Evolutionary conservation across 2,888 invertebrate species (phyloP).

Genomic region (Tanytarsus gracilentus): DNA sequence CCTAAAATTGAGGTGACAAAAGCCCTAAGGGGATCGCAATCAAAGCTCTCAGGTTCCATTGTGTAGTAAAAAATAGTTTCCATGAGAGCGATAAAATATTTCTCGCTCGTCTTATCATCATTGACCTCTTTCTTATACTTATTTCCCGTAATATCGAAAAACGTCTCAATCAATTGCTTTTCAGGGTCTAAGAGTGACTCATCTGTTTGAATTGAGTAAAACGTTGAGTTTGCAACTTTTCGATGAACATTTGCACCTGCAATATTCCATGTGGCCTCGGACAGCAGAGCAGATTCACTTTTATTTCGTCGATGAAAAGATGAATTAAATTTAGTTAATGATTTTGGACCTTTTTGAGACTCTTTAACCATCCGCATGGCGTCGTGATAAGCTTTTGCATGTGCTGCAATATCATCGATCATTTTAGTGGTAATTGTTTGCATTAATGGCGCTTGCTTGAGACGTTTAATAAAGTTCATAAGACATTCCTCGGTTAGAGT

Average conservation of each 20-base stretch:
- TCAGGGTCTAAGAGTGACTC: slow-evolving; percentile 32
- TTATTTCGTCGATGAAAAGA: slow-evolving; percentile 58
- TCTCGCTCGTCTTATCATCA: slow-evolving; percentile 32
- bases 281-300: slow-evolving; percentile 65
- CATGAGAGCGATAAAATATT: slow-evolving; percentile 32
- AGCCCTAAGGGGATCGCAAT: slow-evolving; percentile 32
- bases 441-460: slow-evolving; percentile 32
- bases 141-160: slow-evolving; percentile 32
- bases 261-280: slow-evolving; percentile 52
- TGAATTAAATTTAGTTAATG: slow-evolving; percentile 37
- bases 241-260: slow-evolving; percentile 29
- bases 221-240: slow-evolving; percentile 33
- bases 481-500: slow-evolving; percentile 33
- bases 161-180: slow-evolving; percentile 32
- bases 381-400: slow-evolving; percentile 31
- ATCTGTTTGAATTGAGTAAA: slow-evolving; percentile 31
- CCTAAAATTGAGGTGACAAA: slow-evolving; percentile 33
- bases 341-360: slow-evolving; percentile 33
- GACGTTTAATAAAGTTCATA: slow-evolving; percentile 31
- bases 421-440: slow-evolving; percentile 32
- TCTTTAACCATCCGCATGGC: slow-evolving; percentile 31
- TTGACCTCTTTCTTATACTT: slow-evolving; percentile 32
- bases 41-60: slow-evolving; percentile 33
- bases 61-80: slow-evolving; percentile 33
- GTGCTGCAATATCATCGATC: slow-evolving; percentile 32